Percentiles rank a stretch among this genome's conserved stretches.
phyloP scores from a whole-genome alignment of 2,888 invertebrate species.

The Ormyrus rosae region DNA sequence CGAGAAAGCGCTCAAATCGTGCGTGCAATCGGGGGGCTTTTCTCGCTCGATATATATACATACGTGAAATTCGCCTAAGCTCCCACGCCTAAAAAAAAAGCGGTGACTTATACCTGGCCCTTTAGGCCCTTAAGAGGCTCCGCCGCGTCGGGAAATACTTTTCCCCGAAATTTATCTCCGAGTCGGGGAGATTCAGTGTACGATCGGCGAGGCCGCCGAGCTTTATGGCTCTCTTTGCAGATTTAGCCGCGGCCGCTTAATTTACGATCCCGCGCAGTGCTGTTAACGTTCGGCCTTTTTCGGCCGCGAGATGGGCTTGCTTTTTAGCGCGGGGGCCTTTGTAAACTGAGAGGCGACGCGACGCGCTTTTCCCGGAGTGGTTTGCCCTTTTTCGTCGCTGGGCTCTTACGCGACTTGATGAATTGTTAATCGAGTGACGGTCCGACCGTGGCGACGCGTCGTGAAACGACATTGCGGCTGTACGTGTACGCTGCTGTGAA shows the following conservation, averaged over 20 bases:
- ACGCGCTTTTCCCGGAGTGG: not conserved
- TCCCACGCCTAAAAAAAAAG: too few species aligned
- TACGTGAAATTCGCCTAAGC: not conserved
- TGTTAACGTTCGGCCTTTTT: constrained; percentile 17
- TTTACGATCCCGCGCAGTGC: constrained; percentile 58
- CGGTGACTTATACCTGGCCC: constrained; percentile 6
- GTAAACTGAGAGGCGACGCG: constrained; percentile 18
- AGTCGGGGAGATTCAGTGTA: constrained; percentile 60
- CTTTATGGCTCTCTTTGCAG: constrained; percentile 59
- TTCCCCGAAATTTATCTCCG: constrained; percentile 61
- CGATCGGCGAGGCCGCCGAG: constrained; percentile 53
- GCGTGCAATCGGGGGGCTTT: constrained; percentile 8
- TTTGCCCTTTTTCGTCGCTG: not conserved
- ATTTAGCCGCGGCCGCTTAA: constrained; percentile 61
- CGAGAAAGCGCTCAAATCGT: constrained; percentile 9
- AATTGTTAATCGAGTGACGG: constrained; percentile 18
- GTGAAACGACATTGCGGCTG: too few species aligned
- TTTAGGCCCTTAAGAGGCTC: not conserved
- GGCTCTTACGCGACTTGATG: not conserved
- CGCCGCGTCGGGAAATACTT: constrained; percentile 55
- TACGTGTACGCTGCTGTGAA: too few species aligned
- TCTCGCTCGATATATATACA: not conserved
- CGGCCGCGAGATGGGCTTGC: not conserved
- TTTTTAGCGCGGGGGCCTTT: constrained; percentile 22
- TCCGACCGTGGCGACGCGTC: too few species aligned